Evolutionary conservation across 1,140 invertebrate genomes (phyloP).

Genomic region (Euwallacea similis): DNA sequence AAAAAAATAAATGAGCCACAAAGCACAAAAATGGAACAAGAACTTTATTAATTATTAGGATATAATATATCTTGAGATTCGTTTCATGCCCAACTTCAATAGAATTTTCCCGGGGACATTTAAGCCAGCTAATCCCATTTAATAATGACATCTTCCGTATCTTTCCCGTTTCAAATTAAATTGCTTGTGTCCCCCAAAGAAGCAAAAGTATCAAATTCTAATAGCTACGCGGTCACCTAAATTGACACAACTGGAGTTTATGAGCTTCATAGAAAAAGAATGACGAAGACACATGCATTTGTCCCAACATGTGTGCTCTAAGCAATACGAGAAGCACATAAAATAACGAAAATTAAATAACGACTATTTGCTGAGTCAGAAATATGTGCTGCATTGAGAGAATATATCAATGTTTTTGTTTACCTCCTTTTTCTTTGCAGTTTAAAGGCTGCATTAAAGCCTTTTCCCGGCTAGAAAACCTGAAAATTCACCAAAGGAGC

Average conservation of each 20-base stretch:
- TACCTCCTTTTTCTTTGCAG: constrained; percentile 59
- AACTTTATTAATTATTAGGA: too few species aligned
- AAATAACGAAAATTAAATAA: too few species aligned
- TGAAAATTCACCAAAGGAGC: constrained; percentile 95
- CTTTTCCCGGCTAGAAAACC: constrained; percentile 91
- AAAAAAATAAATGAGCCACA: not conserved
- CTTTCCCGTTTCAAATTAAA: constrained; percentile 13
- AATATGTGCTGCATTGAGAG: too few species aligned
- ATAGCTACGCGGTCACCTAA: not conserved
- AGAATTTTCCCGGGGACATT: not conserved
- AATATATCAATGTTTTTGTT: too few species aligned
- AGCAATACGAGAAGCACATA: too few species aligned
- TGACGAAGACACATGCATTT: not conserved
- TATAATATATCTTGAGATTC: not conserved
- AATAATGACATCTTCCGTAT: constrained; percentile 7
- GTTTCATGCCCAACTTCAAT: not conserved
- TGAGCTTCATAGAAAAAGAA: constrained; percentile 2
- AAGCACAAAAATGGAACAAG: too few species aligned
- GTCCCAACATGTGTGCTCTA: not conserved
- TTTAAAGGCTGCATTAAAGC: constrained; percentile 90
- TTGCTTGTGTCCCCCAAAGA: not conserved
- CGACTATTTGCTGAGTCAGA: too few species aligned
- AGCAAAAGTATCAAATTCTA: constrained; percentile 14
- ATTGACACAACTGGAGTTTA: not conserved
- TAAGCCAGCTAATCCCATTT: not conserved